phyloP scores from a whole-genome alignment of 2,888 invertebrate genomes.

The Agonopterix alstromeriana region DNA sequence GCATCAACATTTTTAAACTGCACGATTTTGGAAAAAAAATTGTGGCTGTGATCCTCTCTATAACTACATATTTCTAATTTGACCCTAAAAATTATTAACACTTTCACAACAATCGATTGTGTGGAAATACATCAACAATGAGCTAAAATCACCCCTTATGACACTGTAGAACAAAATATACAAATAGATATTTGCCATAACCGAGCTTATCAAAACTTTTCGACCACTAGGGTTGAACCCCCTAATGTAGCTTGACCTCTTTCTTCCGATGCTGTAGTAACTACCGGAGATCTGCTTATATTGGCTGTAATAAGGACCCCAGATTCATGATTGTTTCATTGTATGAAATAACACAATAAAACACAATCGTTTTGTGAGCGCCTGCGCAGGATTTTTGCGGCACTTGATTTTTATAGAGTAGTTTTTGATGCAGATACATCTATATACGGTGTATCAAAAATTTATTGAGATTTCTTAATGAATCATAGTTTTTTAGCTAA shows the following conservation, averaged over 20 bases:
- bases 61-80: not conserved
- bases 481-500: too few species aligned
- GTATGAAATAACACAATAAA: conserved; percentile 35
- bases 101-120: conserved; percentile 23
- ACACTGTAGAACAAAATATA: conserved; percentile 31
- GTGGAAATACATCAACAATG: conserved; percentile 24
- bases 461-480: too few species aligned
- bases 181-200: conserved; percentile 39
- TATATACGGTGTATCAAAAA: not conserved
- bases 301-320: conserved; percentile 17
- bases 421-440: not conserved
- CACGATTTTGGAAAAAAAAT: too few species aligned
- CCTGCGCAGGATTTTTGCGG: conserved; percentile 29
- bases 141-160: conserved; percentile 25
- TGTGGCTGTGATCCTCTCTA: too few species aligned
- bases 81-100: conserved; percentile 15
- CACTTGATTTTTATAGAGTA: conserved; percentile 14
- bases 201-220: conserved; percentile 28
- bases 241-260: conserved; percentile 17
- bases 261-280: not conserved
- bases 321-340: conserved; percentile 30
- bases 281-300: conserved; percentile 5
- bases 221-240: conserved; percentile 15
- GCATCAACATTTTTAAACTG: too few species aligned
- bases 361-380: conserved; percentile 36